These are phyloP conservation scores for Erebia epiphron DNA, from an alignment of 2,888 invertebrate species.

Conservation along the genomic window DNA sequence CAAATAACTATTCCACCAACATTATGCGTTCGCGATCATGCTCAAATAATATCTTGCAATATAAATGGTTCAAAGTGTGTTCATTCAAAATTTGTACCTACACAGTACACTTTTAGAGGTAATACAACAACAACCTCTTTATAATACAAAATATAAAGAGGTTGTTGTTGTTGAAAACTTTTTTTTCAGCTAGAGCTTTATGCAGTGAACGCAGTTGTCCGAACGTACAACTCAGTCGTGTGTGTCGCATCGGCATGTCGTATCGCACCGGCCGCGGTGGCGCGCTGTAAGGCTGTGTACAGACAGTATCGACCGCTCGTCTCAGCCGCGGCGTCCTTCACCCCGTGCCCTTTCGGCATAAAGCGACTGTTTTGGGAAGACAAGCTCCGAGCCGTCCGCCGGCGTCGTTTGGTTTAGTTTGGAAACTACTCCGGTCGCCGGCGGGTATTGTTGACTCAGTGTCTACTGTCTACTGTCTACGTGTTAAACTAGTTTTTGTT, in stretches of 20 bases:
- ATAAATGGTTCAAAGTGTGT: no score
- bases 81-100: no score
- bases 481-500: background rate
- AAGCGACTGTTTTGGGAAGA: slow-evolving; percentile 53
- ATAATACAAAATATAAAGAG: no score
- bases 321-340: slow-evolving; percentile 69
- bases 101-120: no score
- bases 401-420: slow-evolving; percentile 7
- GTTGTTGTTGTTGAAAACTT: no score
- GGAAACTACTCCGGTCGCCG: slow-evolving; percentile 3
- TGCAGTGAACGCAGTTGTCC: no score
- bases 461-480: background rate
- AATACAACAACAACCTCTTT: no score
- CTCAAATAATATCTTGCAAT: no score
- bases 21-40: no score
- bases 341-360: slow-evolving; percentile 71
- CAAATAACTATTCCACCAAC: no score
- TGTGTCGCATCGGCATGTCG: background rate
- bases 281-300: slow-evolving; percentile 16
- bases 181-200: no score
- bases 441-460: background rate
- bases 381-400: slow-evolving; percentile 10
- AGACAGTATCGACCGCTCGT: slow-evolving; percentile 71
- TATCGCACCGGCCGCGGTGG: background rate
- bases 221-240: background rate